phyloP scores from a whole-genome alignment of 2,888 invertebrate genomes.

The Stenoptilia bipunctidactyla region DNA sequence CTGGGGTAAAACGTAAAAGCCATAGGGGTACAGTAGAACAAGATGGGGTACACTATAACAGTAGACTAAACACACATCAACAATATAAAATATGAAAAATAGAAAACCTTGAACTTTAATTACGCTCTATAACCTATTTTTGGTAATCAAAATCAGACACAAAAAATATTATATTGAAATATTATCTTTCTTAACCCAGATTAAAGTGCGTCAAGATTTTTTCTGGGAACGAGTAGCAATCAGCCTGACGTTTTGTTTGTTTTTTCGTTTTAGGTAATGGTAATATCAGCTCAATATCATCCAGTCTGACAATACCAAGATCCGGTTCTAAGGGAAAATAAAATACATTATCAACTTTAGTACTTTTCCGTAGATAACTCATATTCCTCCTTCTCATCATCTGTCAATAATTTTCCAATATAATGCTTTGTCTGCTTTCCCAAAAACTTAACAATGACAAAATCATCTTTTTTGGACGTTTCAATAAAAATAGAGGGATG shows the following conservation, averaged over 20 bases:
- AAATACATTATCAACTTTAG: constrained; percentile 7
- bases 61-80: constrained; percentile 4
- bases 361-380: constrained; percentile 9
- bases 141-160: not conserved
- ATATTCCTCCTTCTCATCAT: constrained; percentile 7
- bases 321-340: constrained; percentile 10
- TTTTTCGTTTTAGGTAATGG: constrained; percentile 2
- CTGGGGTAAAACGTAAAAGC: constrained; percentile 6
- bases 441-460: constrained; percentile 2
- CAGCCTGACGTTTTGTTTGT: not conserved
- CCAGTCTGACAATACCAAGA: constrained; percentile 3
- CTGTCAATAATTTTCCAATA: constrained; percentile 6
- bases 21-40: constrained; percentile 9
- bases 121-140: not conserved
- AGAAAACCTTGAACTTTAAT: not conserved
- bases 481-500: constrained; percentile 3
- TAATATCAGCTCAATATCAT: constrained; percentile 8
- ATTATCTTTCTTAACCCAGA: constrained; percentile 1
- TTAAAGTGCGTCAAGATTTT: constrained; percentile 3
- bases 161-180: no score
- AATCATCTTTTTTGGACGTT: constrained; percentile 3
- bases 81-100: constrained; percentile 2
- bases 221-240: constrained; percentile 4
- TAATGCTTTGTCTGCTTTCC: constrained; percentile 5
- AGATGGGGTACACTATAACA: constrained; percentile 6